phyloP scores from a whole-genome alignment of 2,797 vertebrate genomes.

The Darevskia nairensis region DNA sequence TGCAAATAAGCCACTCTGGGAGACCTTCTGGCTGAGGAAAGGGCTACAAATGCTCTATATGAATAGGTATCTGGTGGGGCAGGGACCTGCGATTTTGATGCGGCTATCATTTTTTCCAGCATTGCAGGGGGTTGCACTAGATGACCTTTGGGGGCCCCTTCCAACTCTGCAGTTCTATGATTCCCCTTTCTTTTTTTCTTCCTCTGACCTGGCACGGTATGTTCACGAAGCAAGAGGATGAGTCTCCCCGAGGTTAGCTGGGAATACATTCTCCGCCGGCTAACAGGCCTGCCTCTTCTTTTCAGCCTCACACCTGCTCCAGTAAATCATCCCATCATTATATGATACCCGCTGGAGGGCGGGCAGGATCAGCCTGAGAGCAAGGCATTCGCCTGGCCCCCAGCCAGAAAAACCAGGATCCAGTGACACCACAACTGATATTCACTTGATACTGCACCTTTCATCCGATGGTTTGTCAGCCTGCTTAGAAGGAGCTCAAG shows the following conservation, averaged over 20 bases:
- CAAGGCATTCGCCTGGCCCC: rapidly evolving
- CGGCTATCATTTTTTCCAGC: not conserved
- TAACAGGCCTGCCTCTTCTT: not conserved
- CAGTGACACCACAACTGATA: not conserved
- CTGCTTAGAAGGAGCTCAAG: not conserved
- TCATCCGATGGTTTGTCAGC: not conserved
- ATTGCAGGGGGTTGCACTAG: too few species aligned
- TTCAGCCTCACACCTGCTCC: slow-evolving; percentile 8
- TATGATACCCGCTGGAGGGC: not conserved
- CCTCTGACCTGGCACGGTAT: not conserved
- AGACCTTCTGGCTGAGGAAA: too few species aligned
- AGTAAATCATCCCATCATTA: slow-evolving; percentile 16
- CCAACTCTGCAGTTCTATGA: not conserved
- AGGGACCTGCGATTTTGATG: too few species aligned
- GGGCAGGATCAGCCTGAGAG: not conserved
- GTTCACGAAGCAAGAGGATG: not conserved
- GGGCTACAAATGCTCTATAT: too few species aligned
- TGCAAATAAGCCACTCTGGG: too few species aligned
- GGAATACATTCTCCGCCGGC: not conserved
- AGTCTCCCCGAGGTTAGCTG: not conserved
- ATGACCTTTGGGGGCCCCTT: too few species aligned
- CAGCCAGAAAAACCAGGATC: not conserved
- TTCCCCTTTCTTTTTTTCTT: too few species aligned
- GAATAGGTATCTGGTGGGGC: too few species aligned
- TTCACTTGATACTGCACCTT: not conserved